Evolutionary conservation across 2,113 vertebrate species (phyloP), one percentile per base, ranked within the genome.

Genomic region (Oryzias woworae): DNA sequence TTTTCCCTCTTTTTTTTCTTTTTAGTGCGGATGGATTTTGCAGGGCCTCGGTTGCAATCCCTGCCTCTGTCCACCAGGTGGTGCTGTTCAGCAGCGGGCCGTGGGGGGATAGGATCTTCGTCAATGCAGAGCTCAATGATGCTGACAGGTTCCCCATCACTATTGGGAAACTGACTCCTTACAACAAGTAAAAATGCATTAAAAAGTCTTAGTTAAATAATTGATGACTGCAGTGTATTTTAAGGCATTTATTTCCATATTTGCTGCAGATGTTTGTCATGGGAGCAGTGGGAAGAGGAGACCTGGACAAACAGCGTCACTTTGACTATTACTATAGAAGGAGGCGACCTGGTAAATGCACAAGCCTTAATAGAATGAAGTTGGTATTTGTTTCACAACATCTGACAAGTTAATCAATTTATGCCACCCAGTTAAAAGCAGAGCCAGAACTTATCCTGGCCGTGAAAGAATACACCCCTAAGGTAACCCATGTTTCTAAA

Each of bases 201-300:
- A 23, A 12, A 46, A 20, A 14, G 42, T 1, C 18, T n/a, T 7
- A 16, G 14, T 23, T 5, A 6, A 26, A 17, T 15, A 7, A 6
- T 51, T 24, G 24, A 51, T 26, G 12, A 4, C 8, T 54, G 4
- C 5, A 15, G 31, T n/a, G 24, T 16, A 23, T 52, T 5, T 24
- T 52, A 16, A 7, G 13, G 5, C 14, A 2, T 31, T 14, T 14
- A 8, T 8, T 14, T 23, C 16, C 24, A 2, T 8, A 45, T 48
- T 2, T 50, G 16, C 62, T 59, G 13, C 49, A 92, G 91, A 62
- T 93, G 90, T 47, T 59, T 92, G 62, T 89, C 84, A 2, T 92
- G 90, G 92, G 92, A 93, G 69, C 82, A 84, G 61, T 85, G 90
- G 88, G 90, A 92, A 22, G 90, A 91, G 71, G 88, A 88, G 49